phyloP scores from a whole-genome alignment of 2,797 vertebrate species.

The Macropodus opercularis region DNA sequence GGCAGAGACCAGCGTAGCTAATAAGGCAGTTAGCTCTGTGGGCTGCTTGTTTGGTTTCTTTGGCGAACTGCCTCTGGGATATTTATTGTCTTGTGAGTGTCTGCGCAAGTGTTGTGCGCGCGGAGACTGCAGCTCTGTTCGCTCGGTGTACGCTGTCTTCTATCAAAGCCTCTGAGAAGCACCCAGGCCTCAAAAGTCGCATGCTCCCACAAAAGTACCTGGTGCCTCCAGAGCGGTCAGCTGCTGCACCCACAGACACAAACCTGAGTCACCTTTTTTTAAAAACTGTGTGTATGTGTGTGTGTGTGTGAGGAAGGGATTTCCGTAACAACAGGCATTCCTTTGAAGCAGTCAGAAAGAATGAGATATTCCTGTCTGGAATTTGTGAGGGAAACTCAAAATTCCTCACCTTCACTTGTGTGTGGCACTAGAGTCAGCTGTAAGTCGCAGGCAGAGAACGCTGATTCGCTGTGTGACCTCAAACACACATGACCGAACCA shows the following conservation, averaged over 20 bases:
- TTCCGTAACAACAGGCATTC: background rate
- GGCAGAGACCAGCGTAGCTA: constrained; percentile 18
- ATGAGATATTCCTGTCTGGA: constrained; percentile 55
- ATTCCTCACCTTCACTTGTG: constrained; percentile 74
- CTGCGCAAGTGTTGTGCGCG: constrained; percentile 7
- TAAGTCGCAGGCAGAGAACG: constrained; percentile 13
- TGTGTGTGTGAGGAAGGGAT: constrained; percentile 7
- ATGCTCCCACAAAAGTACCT: constrained; percentile 28
- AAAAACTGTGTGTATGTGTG: background rate
- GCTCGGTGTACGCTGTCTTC: constrained; percentile 7
- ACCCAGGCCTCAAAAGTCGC: constrained; percentile 33
- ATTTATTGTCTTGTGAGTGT: constrained; percentile 33
- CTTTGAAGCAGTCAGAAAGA: constrained; percentile 30
- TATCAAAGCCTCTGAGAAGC: constrained; percentile 21
- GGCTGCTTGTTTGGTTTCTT: constrained; percentile 46
- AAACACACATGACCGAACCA: constrained; percentile 3
- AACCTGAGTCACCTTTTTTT: constrained; percentile 28
- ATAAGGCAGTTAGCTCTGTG: constrained; percentile 46
- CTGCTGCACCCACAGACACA: constrained; percentile 13
- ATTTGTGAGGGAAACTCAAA: constrained; percentile 76
- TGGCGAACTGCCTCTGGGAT: constrained; percentile 44
- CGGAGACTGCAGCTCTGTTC: constrained; percentile 33
- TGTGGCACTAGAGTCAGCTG: constrained; percentile 38
- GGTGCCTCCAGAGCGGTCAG: constrained; percentile 16
- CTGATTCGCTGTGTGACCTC: constrained; percentile 22